Evolutionary conservation across 2,113 vertebrate species (phyloP), one percentile per base, ranked within the genome.

Genomic region (Pica pica): DNA sequence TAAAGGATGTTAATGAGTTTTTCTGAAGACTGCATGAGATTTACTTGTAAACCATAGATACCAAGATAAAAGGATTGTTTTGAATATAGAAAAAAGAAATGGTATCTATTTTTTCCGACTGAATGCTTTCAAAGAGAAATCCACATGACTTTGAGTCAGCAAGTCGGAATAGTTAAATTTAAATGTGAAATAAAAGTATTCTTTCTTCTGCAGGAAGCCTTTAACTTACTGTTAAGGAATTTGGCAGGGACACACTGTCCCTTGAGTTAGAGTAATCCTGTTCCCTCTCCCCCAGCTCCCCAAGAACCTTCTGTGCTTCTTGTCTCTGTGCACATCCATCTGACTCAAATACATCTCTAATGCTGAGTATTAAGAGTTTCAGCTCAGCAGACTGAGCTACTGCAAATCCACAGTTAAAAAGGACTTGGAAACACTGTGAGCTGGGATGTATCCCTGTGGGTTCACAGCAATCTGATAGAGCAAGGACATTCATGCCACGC

Each of bases 61-160:
- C 3, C 13, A 33, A 35, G 67, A 63, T 19, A 28, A 71, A 89
- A 74, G 57, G 21, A 53, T 37, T 68, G 41, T 31, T 24, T 80
- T 80, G 68, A 89, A 55, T 2, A 50, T 0, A 56, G 20, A 20
- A 28, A 71, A 61, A 47, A 49, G 24, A 8, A 22, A 13, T 7
- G 13, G 28, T 87, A 61, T 68, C 86, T 92, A 4, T 82, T 79
- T 61, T 79, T 87, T 94, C 92, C 69, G 55, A 18, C 41, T n/a
- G 74, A 79, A 69, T 28, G 42, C 70, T 93, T 94, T 95, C 68
- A 90, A 91, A 74, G 71, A 91, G 82, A 86, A 85, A 73, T 83
- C 55, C 13, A 3, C 35, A 68, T 85, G 89, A 82, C 87, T 89
- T 81, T 64, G 87, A 91, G 87, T 80, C 83, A 89, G 81, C 89